Evolutionary conservation across 2,888 invertebrate genomes (phyloP), one percentile per base, ranked within the genome.

Genomic region (Ormyrus thymus): DNA sequence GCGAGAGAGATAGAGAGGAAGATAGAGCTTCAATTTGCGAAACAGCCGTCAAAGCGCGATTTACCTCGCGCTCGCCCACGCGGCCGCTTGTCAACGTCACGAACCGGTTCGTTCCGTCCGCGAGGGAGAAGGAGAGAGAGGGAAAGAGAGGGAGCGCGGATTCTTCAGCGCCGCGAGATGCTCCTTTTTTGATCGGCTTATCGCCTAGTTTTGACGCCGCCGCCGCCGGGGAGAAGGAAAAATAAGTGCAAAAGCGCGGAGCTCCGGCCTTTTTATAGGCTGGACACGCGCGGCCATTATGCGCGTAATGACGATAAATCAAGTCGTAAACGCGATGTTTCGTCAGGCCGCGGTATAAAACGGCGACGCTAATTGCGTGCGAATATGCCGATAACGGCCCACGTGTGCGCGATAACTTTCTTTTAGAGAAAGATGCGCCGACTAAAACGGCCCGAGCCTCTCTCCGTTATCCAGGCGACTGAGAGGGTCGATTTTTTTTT

Each of bases 351-450:
- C 81, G 74, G 66, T 78, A 84, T 85, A 84, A 85, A 86, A 84
- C 83, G 79, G 82, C 29, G 85, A 86, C 85, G 84, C 83, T 86
- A 86, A 86, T 85, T 84, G 84, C 82, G 84, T 85, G 86, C 82
- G 83, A 85, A 86, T 84, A 83, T 83, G 79, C 83, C 83, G 84
- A 84, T 85, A 86, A 86, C 83, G 81, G 83, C 78, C 72, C 80
- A 80, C 78, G 81, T 72, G 81, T 48, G 29, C 46, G 64, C 69
- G 58, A 73, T 74, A 74, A 74, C 53, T 70, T 65, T 78, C 64
- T 72, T 72, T 72, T 6, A 13, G 13, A 48, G 62, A 50, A 6
- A 65, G 51, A 76, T 13, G 15, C 13, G 15, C 13, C 11, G 53
- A 7, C 45, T 51, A 1, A 1, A 2, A 46, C 0, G 9, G 43